These are phyloP conservation scores for Phaethon lepturus DNA, from an alignment of 2,113 vertebrate species.

Conservation along the genomic window DNA sequence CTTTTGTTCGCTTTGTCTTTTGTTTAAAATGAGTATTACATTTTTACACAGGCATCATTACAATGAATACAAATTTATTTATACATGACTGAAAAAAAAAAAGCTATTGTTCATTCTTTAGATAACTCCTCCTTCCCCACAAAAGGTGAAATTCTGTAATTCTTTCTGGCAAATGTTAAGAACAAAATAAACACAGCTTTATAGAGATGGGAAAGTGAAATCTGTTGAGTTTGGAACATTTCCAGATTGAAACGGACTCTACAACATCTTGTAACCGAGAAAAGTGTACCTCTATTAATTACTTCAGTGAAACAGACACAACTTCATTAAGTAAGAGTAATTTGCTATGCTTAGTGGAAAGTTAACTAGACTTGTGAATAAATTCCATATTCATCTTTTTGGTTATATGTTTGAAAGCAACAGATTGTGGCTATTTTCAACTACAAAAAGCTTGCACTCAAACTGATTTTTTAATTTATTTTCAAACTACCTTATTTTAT, in stretches of 20 bases:
- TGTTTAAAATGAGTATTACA: not conserved
- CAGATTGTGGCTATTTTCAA: not conserved
- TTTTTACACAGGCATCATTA: not conserved
- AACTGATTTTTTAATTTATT: not conserved
- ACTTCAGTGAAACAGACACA: not conserved
- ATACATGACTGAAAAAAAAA: not conserved
- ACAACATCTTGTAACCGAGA: slow-evolving; percentile 10
- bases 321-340: not conserved
- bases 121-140: not conserved
- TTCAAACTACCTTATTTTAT: not conserved
- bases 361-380: not conserved
- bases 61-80: not conserved
- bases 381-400: not conserved
- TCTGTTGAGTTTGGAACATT: slow-evolving; percentile 1
- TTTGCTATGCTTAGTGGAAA: not conserved
- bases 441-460: not conserved
- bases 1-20: not conserved
- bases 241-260: not conserved
- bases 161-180: not conserved
- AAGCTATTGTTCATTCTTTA: not conserved
- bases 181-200: not conserved
- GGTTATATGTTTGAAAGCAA: not conserved
- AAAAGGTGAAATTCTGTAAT: not conserved
- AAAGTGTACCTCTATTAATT: not conserved
- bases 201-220: not conserved